Percentiles rank a stretch among this genome's conserved stretches.
Evolutionary conservation across 2,888 invertebrate species (phyloP).

Genomic region (Gandaritis pyraliata): DNA sequence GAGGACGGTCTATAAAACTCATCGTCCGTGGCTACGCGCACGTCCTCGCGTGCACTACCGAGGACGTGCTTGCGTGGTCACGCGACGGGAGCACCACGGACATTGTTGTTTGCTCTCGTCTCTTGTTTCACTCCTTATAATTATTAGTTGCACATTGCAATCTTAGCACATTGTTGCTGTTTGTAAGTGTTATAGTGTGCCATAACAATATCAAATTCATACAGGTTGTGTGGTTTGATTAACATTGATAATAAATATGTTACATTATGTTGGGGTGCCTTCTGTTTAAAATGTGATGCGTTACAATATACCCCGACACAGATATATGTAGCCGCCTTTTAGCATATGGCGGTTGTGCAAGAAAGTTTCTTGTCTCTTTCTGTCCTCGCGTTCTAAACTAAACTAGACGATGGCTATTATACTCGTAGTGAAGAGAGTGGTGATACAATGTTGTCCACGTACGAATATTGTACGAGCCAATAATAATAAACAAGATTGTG

Average conservation of each 20-base stretch:
- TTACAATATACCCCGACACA: too few species aligned
- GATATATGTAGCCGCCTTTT: too few species aligned
- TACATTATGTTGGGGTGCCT: too few species aligned
- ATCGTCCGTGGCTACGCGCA: conserved; percentile 11
- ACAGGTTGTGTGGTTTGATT: too few species aligned
- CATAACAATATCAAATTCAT: too few species aligned
- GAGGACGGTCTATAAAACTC: conserved; percentile 27
- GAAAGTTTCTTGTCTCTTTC: conserved; percentile 1
- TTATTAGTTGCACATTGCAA: too few species aligned
- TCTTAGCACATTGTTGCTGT: too few species aligned
- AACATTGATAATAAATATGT: too few species aligned
- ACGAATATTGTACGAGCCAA: conserved; percentile 31
- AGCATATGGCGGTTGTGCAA: neutral
- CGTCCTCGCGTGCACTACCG: conserved; percentile 2
- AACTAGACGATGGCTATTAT: neutral
- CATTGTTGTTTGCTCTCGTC: neutral
- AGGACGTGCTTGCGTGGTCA: neutral
- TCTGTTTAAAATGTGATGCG: too few species aligned
- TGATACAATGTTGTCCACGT: conserved; percentile 24
- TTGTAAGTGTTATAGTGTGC: too few species aligned
- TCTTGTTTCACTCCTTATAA: neutral
- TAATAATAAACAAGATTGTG: conserved; percentile 42
- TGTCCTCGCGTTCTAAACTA: conserved; percentile 5
- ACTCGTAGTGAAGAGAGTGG: conserved; percentile 27
- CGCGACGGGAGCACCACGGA: neutral